phyloP scores from a whole-genome alignment of 2,113 vertebrate species.

The Gallinago paraguaiae region DNA sequence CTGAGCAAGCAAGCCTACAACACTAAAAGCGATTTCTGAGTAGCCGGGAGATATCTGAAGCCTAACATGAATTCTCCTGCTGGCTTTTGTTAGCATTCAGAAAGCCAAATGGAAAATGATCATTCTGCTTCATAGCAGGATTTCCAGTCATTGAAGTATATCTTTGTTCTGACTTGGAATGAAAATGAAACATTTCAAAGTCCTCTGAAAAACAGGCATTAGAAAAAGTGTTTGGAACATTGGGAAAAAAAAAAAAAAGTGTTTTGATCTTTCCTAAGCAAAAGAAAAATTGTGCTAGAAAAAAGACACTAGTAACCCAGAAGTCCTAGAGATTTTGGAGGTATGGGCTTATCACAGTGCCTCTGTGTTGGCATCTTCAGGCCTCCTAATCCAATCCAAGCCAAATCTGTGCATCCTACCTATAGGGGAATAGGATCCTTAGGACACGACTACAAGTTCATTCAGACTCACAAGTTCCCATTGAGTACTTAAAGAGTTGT shows the following conservation, averaged over 20 bases:
- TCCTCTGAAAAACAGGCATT: not conserved
- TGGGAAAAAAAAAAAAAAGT: not conserved
- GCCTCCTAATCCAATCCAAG: not conserved
- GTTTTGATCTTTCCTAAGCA: conserved; percentile 26
- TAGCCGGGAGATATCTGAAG: conserved; percentile 52
- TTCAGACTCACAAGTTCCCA: not conserved
- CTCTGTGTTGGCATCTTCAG: not conserved
- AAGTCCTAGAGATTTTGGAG: not conserved
- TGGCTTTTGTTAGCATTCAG: conserved; percentile 64
- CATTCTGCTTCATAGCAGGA: conserved; percentile 57
- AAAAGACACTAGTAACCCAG: not conserved
- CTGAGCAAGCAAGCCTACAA: conserved; percentile 33
- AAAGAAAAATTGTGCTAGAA: not conserved
- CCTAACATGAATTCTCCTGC: conserved; percentile 45
- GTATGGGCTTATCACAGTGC: not conserved
- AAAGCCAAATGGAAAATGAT: conserved; percentile 60
- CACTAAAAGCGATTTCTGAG: not conserved
- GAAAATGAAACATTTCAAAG: conserved; percentile 62
- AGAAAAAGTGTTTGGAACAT: conserved; percentile 32
- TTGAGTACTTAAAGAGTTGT: not conserved
- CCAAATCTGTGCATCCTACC: not conserved
- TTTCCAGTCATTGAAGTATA: conserved; percentile 64
- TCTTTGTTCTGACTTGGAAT: conserved; percentile 63
- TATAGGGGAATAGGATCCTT: not conserved
- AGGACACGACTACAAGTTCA: not conserved